Evolutionary conservation across 2,113 vertebrate genomes (phyloP).

Genomic region (Thymallus thymallus): DNA sequence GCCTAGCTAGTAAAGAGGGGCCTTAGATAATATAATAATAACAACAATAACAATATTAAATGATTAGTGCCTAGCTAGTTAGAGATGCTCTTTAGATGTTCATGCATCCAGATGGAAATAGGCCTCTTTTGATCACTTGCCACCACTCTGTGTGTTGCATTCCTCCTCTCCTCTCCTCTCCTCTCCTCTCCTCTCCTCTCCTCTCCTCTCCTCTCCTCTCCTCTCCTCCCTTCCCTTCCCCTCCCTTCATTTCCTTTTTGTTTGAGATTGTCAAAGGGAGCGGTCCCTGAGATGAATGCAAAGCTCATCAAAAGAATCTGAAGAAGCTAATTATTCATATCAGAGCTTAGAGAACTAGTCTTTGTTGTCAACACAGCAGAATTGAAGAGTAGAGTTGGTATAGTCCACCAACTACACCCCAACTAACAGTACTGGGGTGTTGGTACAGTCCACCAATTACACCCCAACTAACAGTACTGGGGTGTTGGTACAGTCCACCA

Average conservation of each 20-base stretch:
- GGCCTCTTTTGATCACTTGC: constrained; percentile 56
- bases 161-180: constrained; percentile 8
- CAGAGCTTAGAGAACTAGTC: constrained; percentile 29
- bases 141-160: constrained; percentile 20
- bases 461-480: background rate
- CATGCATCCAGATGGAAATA: constrained; percentile 25
- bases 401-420: background rate
- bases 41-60: background rate
- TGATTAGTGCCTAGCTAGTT: constrained; percentile 20
- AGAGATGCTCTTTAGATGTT: constrained; percentile 18
- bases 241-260: constrained; percentile 50
- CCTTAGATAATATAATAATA: no score
- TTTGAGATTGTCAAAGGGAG: constrained; percentile 52
- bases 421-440: background rate
- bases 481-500: background rate
- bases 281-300: constrained; percentile 35
- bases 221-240: constrained; percentile 29
- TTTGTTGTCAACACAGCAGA: constrained; percentile 37
- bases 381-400: background rate
- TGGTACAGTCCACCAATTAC: background rate
- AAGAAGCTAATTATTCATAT: constrained; percentile 55
- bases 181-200: no score
- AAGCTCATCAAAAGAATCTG: constrained; percentile 53
- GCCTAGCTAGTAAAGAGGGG: no score
- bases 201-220: no score